Evolutionary conservation across 35 echinoderm and acorn worm genomes (phyloP).

Genomic region (Hemicentrotus pulcherrimus): DNA sequence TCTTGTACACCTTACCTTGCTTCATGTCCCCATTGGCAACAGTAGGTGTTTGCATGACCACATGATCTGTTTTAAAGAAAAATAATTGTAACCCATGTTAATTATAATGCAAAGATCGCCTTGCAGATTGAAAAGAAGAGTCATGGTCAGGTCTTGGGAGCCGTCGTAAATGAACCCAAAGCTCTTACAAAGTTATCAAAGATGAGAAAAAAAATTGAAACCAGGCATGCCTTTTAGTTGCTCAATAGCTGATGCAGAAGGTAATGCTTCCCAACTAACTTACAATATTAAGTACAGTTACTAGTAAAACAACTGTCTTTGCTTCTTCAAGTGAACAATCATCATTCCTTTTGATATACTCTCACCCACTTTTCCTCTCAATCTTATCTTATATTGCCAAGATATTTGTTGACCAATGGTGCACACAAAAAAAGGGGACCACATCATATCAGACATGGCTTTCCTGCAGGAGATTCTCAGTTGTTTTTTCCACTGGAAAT

Average conservation of each 20-base stretch:
- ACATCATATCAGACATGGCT: background rate
- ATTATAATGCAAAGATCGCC: background rate
- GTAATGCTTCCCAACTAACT: conserved; percentile 18
- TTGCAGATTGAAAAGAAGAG: conserved; percentile 5
- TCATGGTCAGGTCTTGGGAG: background rate
- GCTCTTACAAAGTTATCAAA: conserved; percentile 1
- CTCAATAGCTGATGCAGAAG: background rate
- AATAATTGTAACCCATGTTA: background rate
- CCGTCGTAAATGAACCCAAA: conserved; percentile 20
- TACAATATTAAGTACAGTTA: background rate
- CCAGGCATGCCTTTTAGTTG: background rate
- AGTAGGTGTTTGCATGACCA: background rate
- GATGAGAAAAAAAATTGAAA: background rate
- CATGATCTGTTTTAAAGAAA: background rate
- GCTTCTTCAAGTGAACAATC: background rate
- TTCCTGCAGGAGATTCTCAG: background rate
- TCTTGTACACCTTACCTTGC: background rate
- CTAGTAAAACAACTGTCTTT: background rate
- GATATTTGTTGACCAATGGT: too few relatives aligned
- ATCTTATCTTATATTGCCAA: too few relatives aligned
- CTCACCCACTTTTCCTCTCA: background rate
- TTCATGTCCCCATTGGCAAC: background rate
- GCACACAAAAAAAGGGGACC: background rate
- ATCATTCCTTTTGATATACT: background rate
- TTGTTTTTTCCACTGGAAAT: background rate